phyloP scores from a whole-genome alignment of 2,113 vertebrate species.

The Trematomus loennbergii region DNA sequence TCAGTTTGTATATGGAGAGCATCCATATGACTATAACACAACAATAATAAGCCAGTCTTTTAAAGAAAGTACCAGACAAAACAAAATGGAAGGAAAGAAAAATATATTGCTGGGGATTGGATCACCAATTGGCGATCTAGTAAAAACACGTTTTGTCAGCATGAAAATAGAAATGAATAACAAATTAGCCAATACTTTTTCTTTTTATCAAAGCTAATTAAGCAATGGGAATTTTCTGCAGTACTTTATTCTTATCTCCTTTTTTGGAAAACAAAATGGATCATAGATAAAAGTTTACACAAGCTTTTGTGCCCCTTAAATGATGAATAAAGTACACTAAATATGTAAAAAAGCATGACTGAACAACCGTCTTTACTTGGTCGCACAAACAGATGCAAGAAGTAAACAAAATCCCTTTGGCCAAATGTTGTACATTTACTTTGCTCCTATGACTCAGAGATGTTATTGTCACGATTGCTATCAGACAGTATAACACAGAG shows the following conservation, averaged over 20 bases:
- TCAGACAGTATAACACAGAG: neutral
- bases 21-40: neutral
- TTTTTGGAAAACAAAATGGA: constrained; percentile 30
- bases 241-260: constrained; percentile 12
- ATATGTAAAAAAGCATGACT: no score
- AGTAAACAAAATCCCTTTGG: neutral
- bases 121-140: no score
- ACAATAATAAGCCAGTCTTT: neutral
- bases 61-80: neutral
- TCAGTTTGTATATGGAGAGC: neutral
- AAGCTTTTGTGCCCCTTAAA: neutral
- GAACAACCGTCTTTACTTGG: no score
- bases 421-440: neutral
- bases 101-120: neutral
- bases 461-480: constrained; percentile 11
- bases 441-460: neutral
- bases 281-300: constrained; percentile 24
- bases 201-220: neutral
- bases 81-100: neutral
- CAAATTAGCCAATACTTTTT: no score
- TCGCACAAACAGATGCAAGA: no score
- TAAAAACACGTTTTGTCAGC: no score
- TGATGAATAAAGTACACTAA: neutral
- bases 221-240: constrained; percentile 10
- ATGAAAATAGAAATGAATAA: no score